Conservation (phyloP, 1,140 invertebrate genomes). For the Diploscapter pachys region DNA sequence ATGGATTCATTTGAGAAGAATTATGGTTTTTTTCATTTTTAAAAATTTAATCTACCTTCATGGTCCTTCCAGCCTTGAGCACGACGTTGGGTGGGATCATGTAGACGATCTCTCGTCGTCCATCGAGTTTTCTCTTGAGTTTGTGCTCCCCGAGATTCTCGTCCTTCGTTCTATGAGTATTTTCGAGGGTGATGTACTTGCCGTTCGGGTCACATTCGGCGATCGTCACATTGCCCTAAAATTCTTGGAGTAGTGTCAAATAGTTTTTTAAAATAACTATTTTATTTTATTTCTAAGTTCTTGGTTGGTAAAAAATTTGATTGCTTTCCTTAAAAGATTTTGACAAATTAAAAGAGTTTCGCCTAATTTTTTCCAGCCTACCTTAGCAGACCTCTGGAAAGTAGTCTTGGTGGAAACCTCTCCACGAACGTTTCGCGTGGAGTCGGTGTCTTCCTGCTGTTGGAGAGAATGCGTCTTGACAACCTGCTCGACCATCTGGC, state of each 20-base stretch:
- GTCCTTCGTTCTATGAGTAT: slow-evolving; percentile 59
- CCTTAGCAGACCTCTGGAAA: slow-evolving; percentile 59
- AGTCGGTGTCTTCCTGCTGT: slow-evolving; percentile 59
- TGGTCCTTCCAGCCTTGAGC: slow-evolving; percentile 46
- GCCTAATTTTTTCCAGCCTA: background rate
- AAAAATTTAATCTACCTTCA: slow-evolving; percentile 31
- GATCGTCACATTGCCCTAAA: slow-evolving; percentile 60
- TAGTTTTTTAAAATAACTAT: background rate
- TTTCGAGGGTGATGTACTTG: slow-evolving; percentile 64
- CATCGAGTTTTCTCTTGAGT: slow-evolving; percentile 53
- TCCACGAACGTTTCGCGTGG: slow-evolving; percentile 59
- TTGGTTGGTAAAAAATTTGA: background rate
- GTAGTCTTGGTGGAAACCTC: slow-evolving; percentile 65
- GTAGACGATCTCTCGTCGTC: slow-evolving; percentile 57
- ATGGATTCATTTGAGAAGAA: background rate
- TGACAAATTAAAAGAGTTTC: too few relatives aligned
- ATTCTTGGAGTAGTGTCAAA: background rate
- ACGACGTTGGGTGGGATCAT: slow-evolving; percentile 52
- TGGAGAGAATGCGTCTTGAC: slow-evolving; percentile 59
- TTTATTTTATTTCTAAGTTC: slow-evolving; percentile 33
- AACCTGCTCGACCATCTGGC: slow-evolving; percentile 59
- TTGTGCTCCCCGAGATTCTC: slow-evolving; percentile 57
- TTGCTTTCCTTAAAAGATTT: too few relatives aligned
- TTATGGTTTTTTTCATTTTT: background rate
- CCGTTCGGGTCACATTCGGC: slow-evolving; percentile 63